Conservation (phyloP, 2,888 invertebrate species). For the Steinernema carpocapsae region DNA sequence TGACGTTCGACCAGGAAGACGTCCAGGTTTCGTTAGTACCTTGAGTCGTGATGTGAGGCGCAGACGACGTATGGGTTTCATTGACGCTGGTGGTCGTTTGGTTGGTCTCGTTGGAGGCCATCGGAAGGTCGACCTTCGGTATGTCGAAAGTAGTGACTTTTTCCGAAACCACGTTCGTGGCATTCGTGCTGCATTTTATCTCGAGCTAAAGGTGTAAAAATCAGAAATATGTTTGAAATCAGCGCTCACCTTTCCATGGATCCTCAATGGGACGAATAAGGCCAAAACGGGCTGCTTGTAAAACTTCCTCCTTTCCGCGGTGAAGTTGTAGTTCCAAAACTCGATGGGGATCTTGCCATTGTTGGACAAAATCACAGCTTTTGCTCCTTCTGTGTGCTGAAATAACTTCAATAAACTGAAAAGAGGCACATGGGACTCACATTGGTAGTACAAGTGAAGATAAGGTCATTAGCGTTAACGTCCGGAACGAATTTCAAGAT, state of each 20-base stretch:
- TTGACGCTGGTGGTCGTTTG: no score
- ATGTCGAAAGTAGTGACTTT: neutral
- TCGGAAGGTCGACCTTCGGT: no score
- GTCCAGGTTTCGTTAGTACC: no score
- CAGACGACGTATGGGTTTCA: no score
- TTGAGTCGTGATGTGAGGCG: no score
- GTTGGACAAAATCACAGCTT: neutral
- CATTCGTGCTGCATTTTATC: neutral
- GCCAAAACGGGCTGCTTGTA: constrained; percentile 6
- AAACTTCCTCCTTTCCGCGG: neutral
- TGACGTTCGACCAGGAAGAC: no score
- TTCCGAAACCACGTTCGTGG: neutral
- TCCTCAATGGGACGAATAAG: neutral
- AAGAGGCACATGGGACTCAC: neutral
- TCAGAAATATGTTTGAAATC: neutral
- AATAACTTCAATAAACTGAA: neutral
- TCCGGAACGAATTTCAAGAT: constrained; percentile 13
- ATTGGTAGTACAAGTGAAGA: neutral
- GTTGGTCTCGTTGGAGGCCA: no score
- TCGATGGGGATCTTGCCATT: neutral
- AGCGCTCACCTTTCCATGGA: neutral
- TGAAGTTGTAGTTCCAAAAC: constrained; percentile 7
- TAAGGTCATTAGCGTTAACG: neutral
- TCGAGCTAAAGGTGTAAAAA: neutral
- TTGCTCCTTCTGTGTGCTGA: neutral